Evolutionary conservation across 2,888 invertebrate species (phyloP), one percentile per base, ranked within the genome.

Genomic region (Mesochorus sp.): DNA sequence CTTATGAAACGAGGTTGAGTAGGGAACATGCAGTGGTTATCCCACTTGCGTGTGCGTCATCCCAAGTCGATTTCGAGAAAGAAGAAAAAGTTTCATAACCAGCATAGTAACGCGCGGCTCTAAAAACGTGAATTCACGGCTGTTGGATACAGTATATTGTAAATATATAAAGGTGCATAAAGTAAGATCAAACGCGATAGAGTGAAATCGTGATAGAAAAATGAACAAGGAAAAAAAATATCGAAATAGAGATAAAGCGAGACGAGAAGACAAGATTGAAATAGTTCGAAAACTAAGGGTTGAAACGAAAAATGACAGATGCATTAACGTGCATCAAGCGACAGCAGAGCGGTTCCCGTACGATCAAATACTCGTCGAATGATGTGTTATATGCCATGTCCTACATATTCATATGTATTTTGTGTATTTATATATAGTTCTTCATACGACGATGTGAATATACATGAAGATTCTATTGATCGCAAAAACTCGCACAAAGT

Each of bases 21-120:
- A 26, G 44, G 19, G 19, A 47, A 37, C 17, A 28, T 34, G 49
- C 49, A 49, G 28, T 12, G 51, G 44, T 49, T 47, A 19, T 28
- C 42, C 49, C 24, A 42, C 57, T 66, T 44, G 51, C 24, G 17
- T 28, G 59, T 66, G 42, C 59, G 66, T 59, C 73, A 51, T 67
- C 37, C 59, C 49, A 42, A 42, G 37, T 39, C 49, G 34, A 39
- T 42, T 66, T 59, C 34, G 31, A 51, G 24, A 34, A 62, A 28
- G 17, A 2, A 37, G 37, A n/a, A 57, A 47, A 59, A 49, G 57
- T 62, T 62, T 44, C 24, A 37, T n/a, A n/a, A n/a, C 12, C 19
- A 51, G 39, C 31, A 24, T 10, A 76, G 47, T 21, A 28, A 28
- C n/a, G 37, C 62, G 39, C 17, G 42, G 51, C 37, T 37, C 21